phyloP scores from a whole-genome alignment of 1,140 invertebrate genomes.

The Drosophila tani region DNA sequence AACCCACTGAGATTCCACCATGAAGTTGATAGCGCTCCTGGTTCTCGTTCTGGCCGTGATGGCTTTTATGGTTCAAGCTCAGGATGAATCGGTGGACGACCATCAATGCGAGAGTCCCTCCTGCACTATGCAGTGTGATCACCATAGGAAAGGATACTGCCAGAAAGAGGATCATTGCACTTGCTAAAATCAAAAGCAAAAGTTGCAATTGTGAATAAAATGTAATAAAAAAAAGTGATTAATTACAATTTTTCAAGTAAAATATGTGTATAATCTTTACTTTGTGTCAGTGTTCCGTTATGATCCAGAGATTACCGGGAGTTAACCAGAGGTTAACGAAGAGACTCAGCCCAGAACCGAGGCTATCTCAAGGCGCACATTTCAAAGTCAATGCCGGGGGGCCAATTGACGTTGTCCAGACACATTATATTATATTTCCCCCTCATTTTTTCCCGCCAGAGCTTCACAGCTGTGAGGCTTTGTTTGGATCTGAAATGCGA shows the following conservation, averaged over 20 bases:
- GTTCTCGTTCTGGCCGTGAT: not conserved
- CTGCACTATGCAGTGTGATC: too few relatives aligned
- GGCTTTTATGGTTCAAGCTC: not conserved
- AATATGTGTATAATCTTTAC: not conserved
- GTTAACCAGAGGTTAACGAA: conserved; percentile 2
- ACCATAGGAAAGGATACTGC: too few relatives aligned
- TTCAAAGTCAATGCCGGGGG: conserved; percentile 74
- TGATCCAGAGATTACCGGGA: too few relatives aligned
- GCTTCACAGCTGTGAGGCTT: conserved; percentile 50
- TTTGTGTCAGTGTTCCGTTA: too few relatives aligned
- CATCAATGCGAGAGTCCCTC: too few relatives aligned
- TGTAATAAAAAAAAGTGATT: too few relatives aligned
- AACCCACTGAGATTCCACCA: not conserved
- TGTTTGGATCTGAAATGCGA: conserved; percentile 24
- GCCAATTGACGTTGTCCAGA: conserved; percentile 58
- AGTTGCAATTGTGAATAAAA: not conserved
- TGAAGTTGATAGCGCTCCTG: not conserved
- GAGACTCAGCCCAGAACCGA: not conserved
- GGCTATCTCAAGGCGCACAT: conserved; percentile 40
- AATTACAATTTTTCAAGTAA: not conserved
- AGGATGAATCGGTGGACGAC: not conserved
- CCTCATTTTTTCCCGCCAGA: not conserved
- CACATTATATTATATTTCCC: conserved; percentile 20
- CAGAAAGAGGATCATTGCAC: too few relatives aligned
- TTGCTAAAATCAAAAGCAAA: not conserved